phyloP scores from a whole-genome alignment of 92 coral and sea anemone genomes.

The Umimayanthus kanabou region DNA sequence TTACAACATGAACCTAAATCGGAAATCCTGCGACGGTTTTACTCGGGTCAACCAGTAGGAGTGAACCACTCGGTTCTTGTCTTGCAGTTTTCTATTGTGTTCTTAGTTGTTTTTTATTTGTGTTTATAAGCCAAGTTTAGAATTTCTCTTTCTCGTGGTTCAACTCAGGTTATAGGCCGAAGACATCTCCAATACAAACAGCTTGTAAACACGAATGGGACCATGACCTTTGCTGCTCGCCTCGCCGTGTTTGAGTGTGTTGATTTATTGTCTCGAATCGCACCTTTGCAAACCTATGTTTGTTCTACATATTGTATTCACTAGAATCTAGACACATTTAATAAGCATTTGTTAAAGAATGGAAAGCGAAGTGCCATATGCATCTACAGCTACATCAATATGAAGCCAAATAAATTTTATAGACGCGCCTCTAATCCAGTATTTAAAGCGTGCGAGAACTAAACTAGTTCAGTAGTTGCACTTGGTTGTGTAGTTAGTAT shows the following conservation, averaged over 20 bases:
- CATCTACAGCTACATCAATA: not conserved
- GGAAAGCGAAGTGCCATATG: not conserved
- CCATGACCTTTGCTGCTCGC: slow-evolving; percentile 29
- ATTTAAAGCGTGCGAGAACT: not conserved
- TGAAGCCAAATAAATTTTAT: slow-evolving; percentile 5
- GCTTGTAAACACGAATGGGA: not conserved
- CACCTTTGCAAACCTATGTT: slow-evolving; percentile 36
- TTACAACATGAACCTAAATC: slow-evolving; percentile 36
- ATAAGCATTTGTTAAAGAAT: slow-evolving; percentile 43
- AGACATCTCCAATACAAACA: not conserved
- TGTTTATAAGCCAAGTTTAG: not conserved
- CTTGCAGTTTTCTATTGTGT: slow-evolving; percentile 26
- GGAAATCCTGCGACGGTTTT: slow-evolving; percentile 24
- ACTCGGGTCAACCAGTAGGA: slow-evolving; percentile 16
- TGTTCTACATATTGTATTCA: slow-evolving; percentile 13
- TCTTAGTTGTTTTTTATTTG: not conserved
- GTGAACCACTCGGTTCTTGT: not conserved
- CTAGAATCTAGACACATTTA: not conserved
- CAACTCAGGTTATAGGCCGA: not conserved
- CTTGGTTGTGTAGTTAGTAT: not conserved
- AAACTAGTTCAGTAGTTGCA: not conserved
- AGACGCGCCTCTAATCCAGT: not conserved
- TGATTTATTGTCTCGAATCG: slow-evolving; percentile 34
- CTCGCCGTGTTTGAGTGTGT: not conserved
- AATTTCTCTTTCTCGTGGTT: not conserved